Conservation (phyloP, 2,113 vertebrate genomes). For the Rattus norvegicus region GRCr8 NC_086034.1:54917501-54918000, state of each 20-base stretch:
- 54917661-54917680: background rate
- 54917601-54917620: background rate
- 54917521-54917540: slow-evolving; percentile 63
- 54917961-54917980: background rate
- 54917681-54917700: background rate
- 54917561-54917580: background rate
- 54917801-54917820: slow-evolving; percentile 11
- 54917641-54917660: background rate
- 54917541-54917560: slow-evolving; percentile 2
- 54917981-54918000: background rate
- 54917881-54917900: background rate
- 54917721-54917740: background rate
- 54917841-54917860: slow-evolving; percentile 29
- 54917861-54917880: background rate
- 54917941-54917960: background rate
- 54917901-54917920: background rate
- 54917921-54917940: slow-evolving; percentile 3
- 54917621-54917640: background rate
- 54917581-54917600: background rate
- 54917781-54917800: no score
- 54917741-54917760: background rate
- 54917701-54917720: background rate
- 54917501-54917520: slow-evolving; percentile 24
- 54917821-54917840: slow-evolving; percentile 23
- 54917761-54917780: background rate